Base-by-base conservation (phyloP, 2,797 vertebrate species). In the Paguma larvata region DNA sequence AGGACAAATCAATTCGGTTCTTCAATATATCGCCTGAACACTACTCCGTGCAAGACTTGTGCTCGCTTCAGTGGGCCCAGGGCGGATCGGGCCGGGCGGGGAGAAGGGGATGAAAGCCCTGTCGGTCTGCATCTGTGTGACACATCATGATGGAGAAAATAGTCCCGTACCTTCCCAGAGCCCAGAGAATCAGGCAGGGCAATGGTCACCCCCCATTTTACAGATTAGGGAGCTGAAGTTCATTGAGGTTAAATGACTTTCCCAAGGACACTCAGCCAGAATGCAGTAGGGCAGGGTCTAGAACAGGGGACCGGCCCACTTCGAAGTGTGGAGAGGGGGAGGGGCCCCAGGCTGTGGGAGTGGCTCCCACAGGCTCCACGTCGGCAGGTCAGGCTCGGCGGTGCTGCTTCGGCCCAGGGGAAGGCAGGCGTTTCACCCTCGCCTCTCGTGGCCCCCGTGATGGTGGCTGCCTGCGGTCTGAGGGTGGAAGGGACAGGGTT, bases 201-300 rank as follows among this genome's bases (percentile, higher is more conserved):
- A 2, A 44, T 11, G 30, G 12, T 48, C 59, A 9, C 56, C 7
- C 7, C 48, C 80, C 41, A 18, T 53, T 41, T 53, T 48, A 27
- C 6, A 38, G 68, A 70, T 75, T 25, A 62, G 89, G 89, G 83
- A 87, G 46, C 38, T 25, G 56, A 95, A 89, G 44, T 59, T n/a
- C 67, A 46, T 13, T 12, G 72, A 70, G 67, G 51, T 46, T 68
- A 65, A 41, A 10, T 48, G 67, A 77, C 65, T 73, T 70, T 19
- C 12, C 51, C 73, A 44, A 59, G 79, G 80, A 72, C 59, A 7
- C 16, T 80, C 3, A 0, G 12, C 18, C 46, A 73, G 44, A 59
- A 19, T 0, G 1, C 38, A 72, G 84, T 7, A 23, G 14, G 30
- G 1, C 25, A 21, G 51, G 72, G n/a, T 59, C 73, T 83, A 11